Conservation (phyloP, 1,140 invertebrate genomes). For the Diachasmimorpha longicaudata region DNA sequence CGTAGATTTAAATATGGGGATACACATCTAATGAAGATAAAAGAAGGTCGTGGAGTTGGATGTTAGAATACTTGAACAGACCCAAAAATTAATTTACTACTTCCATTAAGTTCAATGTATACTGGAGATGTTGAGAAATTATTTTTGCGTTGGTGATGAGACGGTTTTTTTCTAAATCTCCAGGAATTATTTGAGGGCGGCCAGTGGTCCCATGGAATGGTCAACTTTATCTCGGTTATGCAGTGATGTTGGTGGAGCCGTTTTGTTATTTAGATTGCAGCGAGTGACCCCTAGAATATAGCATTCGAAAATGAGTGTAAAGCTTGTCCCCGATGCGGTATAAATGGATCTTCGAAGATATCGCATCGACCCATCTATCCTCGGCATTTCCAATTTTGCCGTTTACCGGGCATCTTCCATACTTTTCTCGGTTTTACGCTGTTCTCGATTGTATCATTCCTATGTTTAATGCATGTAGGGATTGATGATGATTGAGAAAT, state of each 20-base stretch:
- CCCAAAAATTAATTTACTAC: too few species aligned
- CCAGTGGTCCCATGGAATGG: not conserved
- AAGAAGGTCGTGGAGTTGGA: too few species aligned
- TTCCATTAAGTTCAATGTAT: too few species aligned
- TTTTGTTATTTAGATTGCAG: conserved; percentile 45
- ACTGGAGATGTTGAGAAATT: too few species aligned
- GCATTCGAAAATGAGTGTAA: conserved; percentile 9
- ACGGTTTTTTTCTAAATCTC: not conserved
- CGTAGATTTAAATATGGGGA: not conserved
- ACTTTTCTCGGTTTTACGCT: not conserved
- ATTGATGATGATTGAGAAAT: not conserved
- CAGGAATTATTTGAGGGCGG: not conserved
- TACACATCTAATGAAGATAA: not conserved
- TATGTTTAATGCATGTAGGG: not conserved
- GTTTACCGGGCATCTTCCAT: not conserved
- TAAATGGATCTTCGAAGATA: conserved; percentile 36
- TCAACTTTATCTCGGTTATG: conserved; percentile 11
- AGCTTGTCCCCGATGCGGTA: conserved; percentile 33
- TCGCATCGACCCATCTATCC: conserved; percentile 40
- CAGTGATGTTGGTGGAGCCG: conserved; percentile 20
- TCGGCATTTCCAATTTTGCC: conserved; percentile 2
- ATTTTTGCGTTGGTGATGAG: too few species aligned
- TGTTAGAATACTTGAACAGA: too few species aligned
- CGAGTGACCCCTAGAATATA: not conserved
- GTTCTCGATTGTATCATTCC: not conserved